These are phyloP conservation scores for Platygyra sinensis DNA, from an alignment of 64 coral and sea anemone species.

Conservation along the genomic window DNA sequence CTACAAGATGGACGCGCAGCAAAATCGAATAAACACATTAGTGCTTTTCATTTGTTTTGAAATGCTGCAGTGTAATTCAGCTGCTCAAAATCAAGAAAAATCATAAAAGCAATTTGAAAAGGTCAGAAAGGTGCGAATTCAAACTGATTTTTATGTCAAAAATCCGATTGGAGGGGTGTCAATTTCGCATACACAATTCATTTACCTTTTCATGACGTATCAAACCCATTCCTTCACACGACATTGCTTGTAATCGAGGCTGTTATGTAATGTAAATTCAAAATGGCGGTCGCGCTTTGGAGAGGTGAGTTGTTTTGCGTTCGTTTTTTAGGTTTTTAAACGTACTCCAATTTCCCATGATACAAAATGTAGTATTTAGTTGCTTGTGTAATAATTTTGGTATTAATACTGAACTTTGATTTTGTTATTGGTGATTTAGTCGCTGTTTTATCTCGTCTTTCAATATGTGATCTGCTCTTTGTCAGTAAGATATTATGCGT, in stretches of 20 bases:
- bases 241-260: neutral
- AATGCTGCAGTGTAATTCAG: neutral
- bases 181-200: neutral
- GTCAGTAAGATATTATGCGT: too few species aligned
- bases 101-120: neutral
- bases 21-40: conserved; percentile 44
- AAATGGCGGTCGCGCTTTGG: conserved; percentile 26
- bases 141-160: neutral
- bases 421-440: too few species aligned
- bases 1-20: neutral
- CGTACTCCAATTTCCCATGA: neutral
- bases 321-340: neutral
- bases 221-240: neutral
- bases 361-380: neutral
- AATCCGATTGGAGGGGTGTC: neutral
- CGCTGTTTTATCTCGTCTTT: too few species aligned
- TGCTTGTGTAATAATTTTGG: neutral
- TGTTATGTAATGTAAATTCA: conserved; percentile 19
- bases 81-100: neutral
- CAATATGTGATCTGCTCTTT: too few species aligned
- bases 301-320: conserved; percentile 7
- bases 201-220: neutral
- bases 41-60: neutral
- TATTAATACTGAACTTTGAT: too few species aligned
- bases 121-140: conserved; percentile 4